Percentiles rank a stretch among this genome's conserved stretches.
phyloP scores from a whole-genome alignment of 2,797 vertebrate genomes.

The Denticeps clupeoides region DNA sequence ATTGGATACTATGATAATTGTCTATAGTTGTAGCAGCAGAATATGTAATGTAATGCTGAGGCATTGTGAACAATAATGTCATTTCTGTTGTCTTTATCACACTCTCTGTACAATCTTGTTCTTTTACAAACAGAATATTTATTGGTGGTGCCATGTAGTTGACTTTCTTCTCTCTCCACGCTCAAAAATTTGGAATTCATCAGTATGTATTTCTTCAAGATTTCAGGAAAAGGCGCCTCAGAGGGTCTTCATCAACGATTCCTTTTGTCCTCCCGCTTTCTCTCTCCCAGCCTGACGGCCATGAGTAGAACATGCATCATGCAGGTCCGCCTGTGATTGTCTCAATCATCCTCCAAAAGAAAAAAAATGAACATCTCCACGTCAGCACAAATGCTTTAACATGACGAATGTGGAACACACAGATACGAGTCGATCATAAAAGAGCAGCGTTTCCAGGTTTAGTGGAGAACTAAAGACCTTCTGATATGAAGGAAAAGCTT shows the following conservation, averaged over 20 bases:
- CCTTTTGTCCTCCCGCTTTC: conserved; percentile 71
- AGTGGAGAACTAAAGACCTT: too few species aligned
- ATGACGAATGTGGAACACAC: too few species aligned
- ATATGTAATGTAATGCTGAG: too few species aligned
- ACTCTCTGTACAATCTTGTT: conserved; percentile 69
- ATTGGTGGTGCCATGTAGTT: conserved; percentile 81
- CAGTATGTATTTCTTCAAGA: conserved; percentile 95
- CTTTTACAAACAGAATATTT: conserved; percentile 82
- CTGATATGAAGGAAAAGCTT: conserved; percentile 19
- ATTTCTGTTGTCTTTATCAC: conserved; percentile 77
- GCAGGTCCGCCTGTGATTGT: conserved; percentile 74
- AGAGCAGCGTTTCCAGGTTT: too few species aligned
- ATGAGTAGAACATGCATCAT: conserved; percentile 85
- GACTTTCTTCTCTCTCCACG: conserved; percentile 79
- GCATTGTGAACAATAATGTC: conserved; percentile 70
- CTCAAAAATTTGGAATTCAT: too few species aligned
- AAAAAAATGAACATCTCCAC: too few species aligned
- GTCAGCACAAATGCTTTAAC: too few species aligned
- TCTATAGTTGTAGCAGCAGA: too few species aligned
- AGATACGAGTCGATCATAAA: too few species aligned
- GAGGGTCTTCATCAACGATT: conserved; percentile 93
- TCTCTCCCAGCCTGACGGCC: conserved; percentile 70
- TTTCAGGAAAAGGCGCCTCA: conserved; percentile 92
- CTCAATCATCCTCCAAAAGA: conserved; percentile 70
- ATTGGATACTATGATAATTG: too few species aligned